phyloP scores from a whole-genome alignment of 2,888 invertebrate species.

The Sinodicranocentrus sp. region DNA sequence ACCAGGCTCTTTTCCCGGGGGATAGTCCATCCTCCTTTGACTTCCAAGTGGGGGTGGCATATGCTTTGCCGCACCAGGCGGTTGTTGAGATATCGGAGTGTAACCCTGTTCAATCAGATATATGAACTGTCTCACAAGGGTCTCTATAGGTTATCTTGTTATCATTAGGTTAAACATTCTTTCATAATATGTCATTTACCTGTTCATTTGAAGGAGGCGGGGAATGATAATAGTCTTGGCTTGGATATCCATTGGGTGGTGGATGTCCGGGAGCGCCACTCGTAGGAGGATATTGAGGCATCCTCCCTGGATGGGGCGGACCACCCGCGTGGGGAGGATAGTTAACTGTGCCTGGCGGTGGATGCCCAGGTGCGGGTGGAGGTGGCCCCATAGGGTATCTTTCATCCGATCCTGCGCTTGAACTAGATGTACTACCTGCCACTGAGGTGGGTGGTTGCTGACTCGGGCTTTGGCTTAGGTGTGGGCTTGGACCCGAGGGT shows the following conservation, averaged over 20 bases:
- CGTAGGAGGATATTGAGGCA: constrained; percentile 88
- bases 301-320: constrained; percentile 84
- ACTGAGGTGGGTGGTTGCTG: constrained; percentile 54
- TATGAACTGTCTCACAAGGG: no score
- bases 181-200: constrained; percentile 68
- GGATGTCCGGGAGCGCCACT: constrained; percentile 79
- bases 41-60: constrained; percentile 73
- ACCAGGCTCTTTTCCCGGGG: constrained; percentile 65
- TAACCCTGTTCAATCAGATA: no score
- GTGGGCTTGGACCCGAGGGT: constrained; percentile 75
- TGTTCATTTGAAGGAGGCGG: constrained; percentile 76
- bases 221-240: constrained; percentile 80
- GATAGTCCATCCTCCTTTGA: constrained; percentile 73
- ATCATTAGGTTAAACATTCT: no score
- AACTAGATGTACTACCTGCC: constrained; percentile 69
- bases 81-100: constrained; percentile 60
- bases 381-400: constrained; percentile 67
- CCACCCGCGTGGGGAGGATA: constrained; percentile 77
- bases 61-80: constrained; percentile 70
- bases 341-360: constrained; percentile 45
- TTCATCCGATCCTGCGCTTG: constrained; percentile 66
- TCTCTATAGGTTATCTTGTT: no score
- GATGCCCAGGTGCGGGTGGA: constrained; percentile 60
- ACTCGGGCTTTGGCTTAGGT: constrained; percentile 50
- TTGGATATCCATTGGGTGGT: constrained; percentile 76